Evolutionary conservation across 1,140 invertebrate genomes (phyloP), one percentile per base, ranked within the genome.

Genomic region (Danaus plexippus): DNA sequence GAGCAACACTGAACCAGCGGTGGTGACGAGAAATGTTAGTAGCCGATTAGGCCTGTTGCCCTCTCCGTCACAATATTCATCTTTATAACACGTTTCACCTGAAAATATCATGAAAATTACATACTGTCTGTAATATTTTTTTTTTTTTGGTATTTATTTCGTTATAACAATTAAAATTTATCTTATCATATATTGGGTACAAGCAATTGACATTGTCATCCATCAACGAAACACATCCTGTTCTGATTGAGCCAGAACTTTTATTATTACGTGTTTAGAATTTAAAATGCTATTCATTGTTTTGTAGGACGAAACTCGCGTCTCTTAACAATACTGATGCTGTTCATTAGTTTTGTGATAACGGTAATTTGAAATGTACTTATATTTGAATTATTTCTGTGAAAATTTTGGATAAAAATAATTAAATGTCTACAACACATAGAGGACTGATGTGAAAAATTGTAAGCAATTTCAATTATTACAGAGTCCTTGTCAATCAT

Each of bases 1-100:
- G 54, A 93, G 75, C 11, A 94, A 75, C 9, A 92, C 90, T 5
- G 91, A 90, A 43, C 89, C 76, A n/a, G 92, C 91, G 47, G 93
- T 92, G 52, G 93, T 90, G 2, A 88, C 52, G 8, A 90, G 77
- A 65, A 88, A 90, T 4, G 89, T 79, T 9, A 89, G 65, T 3
- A 89, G 52, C 2, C 81, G 70, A 55, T 80, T 82, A 47, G 64
- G 73, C 15, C 76, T 71, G 9, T 74, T 70, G 48, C 60, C 63
- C 57, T 66, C 71, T 10, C 78, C 77, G 62, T 85, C 84, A 69
- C 79, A 81, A 57, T 79, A 82, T 49, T 82, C 80, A 66, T 81
- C 72, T 9, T 66, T 71, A 52, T 71, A 81, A 61, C 80, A 87
- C 41, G 77, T 76, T 48, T 80, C 71, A 10, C 74, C 80, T 86